Conservation (phyloP, 2,113 vertebrate genomes). For the Lagopus leucura region DNA sequence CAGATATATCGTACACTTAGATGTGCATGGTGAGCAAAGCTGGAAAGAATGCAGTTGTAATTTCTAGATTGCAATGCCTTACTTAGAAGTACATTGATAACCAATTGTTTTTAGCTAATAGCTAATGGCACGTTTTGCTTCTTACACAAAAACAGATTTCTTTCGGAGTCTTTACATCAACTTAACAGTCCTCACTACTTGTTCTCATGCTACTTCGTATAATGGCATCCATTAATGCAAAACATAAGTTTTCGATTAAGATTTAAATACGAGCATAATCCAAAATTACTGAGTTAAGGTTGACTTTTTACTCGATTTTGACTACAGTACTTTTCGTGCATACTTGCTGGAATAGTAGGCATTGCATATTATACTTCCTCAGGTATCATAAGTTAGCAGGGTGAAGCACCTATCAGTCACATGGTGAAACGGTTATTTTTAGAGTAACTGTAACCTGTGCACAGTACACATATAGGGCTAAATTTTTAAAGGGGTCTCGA, state of each 20-base stretch:
- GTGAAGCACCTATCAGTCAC: neutral
- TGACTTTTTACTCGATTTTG: neutral
- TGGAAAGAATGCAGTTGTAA: neutral
- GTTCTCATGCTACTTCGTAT: neutral
- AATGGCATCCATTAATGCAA: neutral
- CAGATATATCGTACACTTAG: neutral
- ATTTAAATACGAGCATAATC: neutral
- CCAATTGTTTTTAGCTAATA: neutral
- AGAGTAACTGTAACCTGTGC: neutral
- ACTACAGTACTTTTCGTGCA: neutral
- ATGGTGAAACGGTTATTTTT: neutral
- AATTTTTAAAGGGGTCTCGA: slow-evolving; percentile 72
- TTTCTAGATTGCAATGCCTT: neutral
- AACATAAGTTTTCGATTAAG: fast-evolving
- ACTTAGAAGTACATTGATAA: neutral
- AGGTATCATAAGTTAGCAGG: neutral
- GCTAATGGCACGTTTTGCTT: neutral
- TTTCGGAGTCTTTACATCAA: neutral
- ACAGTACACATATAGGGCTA: slow-evolving; percentile 2
- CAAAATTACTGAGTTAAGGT: neutral
- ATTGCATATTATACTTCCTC: neutral
- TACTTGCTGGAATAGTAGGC: neutral
- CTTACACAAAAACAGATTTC: neutral
- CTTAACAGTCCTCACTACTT: neutral
- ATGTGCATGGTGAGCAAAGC: neutral